Evolutionary conservation across 2,888 invertebrate species (phyloP).

Genomic region (Erebia palarica): DNA sequence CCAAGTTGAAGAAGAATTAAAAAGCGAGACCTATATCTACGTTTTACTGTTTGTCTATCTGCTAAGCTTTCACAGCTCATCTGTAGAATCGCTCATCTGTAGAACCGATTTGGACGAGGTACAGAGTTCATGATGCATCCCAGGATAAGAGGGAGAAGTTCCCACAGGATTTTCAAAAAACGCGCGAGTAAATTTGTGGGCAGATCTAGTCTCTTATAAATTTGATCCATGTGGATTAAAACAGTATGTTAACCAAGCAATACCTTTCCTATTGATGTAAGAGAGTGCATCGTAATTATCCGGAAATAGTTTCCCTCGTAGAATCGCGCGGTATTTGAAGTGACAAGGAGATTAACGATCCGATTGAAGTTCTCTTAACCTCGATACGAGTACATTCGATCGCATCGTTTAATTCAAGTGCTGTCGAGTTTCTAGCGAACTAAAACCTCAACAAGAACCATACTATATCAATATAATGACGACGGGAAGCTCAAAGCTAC

Average conservation of each 20-base stretch:
- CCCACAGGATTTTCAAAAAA: too few species aligned
- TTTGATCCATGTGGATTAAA: too few species aligned
- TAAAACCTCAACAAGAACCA: slow-evolving; percentile 10
- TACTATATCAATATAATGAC: slow-evolving; percentile 16
- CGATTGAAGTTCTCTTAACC: slow-evolving; percentile 19
- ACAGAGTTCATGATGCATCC: too few species aligned
- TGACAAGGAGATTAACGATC: slow-evolving; percentile 22
- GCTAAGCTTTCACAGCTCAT: too few species aligned
- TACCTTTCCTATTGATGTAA: background rate
- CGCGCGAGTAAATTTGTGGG: too few species aligned
- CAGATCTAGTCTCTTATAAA: too few species aligned
- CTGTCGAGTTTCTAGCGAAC: slow-evolving; percentile 10
- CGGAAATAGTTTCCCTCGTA: slow-evolving; percentile 17
- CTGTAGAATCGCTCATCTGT: too few species aligned
- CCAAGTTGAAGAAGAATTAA: too few species aligned
- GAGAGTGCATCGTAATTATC: slow-evolving; percentile 12
- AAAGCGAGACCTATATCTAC: too few species aligned
- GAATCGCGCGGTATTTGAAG: slow-evolving; percentile 23
- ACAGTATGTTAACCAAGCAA: background rate
- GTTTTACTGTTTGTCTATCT: too few species aligned
- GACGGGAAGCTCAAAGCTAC: slow-evolving; percentile 1
- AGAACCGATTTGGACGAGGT: too few species aligned
- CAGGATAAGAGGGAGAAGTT: too few species aligned
- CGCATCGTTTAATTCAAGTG: slow-evolving; percentile 13
- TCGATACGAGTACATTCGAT: slow-evolving; percentile 4